phyloP scores from a whole-genome alignment of 1,140 invertebrate species.

The Harpegnathos saltator region DNA sequence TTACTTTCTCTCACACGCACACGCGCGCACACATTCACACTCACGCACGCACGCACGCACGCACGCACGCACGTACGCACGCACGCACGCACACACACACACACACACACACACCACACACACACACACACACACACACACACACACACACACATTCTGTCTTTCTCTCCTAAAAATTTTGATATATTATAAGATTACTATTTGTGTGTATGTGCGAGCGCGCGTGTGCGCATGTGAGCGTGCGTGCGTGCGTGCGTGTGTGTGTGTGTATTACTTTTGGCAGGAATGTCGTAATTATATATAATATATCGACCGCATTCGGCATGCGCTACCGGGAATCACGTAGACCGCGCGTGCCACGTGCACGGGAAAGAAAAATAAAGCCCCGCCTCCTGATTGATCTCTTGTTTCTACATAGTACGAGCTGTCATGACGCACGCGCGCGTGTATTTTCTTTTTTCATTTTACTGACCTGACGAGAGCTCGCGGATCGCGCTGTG shows the following conservation, averaged over 20 bases:
- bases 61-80: too few species aligned
- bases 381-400: slow-evolving; percentile 64
- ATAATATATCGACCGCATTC: slow-evolving; percentile 54
- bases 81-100: too few species aligned
- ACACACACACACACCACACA: too few species aligned
- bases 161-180: slow-evolving; percentile 29
- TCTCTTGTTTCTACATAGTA: slow-evolving; percentile 60
- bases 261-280: slow-evolving; percentile 74
- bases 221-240: too few species aligned
- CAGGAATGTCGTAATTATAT: slow-evolving; percentile 78
- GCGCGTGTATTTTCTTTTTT: slow-evolving; percentile 62
- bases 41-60: too few species aligned
- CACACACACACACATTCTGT: not conserved
- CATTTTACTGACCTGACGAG: slow-evolving; percentile 56
- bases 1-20: too few species aligned
- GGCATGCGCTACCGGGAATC: not conserved
- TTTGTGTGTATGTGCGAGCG: not conserved
- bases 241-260: not conserved
- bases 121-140: too few species aligned
- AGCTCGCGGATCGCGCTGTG: not conserved
- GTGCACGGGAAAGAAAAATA: slow-evolving; percentile 61
- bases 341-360: slow-evolving; percentile 16
- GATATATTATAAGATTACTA: slow-evolving; percentile 56
- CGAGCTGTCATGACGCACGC: slow-evolving; percentile 65
- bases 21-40: too few species aligned